Conservation (phyloP, 1,140 invertebrate species). For the Caenorhabditis latens region DNA sequence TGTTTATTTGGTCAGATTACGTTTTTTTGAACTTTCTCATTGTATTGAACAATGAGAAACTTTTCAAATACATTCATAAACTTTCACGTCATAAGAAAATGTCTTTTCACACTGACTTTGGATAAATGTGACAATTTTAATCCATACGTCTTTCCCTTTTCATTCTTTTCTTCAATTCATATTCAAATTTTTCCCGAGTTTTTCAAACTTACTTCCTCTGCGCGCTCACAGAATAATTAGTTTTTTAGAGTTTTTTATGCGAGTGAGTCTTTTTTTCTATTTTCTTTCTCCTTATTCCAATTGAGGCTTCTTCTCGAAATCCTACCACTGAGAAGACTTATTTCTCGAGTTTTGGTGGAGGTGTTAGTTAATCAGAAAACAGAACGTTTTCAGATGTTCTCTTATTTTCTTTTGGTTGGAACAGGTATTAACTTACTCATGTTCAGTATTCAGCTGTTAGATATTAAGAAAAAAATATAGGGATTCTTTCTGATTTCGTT, state of each 20-base stretch:
- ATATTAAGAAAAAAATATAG: not conserved
- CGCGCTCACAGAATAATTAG: no score
- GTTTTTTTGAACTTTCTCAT: no score
- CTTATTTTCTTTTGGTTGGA: not conserved
- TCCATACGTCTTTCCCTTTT: not conserved
- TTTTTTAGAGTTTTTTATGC: no score
- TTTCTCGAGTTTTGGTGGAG: no score
- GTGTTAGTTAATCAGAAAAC: not conserved
- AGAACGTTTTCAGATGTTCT: not conserved
- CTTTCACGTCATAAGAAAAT: no score
- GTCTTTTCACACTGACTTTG: not conserved
- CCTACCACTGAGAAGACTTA: not conserved
- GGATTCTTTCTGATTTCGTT: no score
- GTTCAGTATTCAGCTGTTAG: not conserved
- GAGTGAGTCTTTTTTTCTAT: no score
- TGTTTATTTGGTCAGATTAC: no score
- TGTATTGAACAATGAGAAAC: no score
- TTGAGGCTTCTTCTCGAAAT: not conserved
- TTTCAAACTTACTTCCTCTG: no score
- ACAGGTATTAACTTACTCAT: not conserved
- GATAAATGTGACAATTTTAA: conserved; percentile 28
- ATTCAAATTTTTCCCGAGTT: not conserved
- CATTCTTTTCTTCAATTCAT: not conserved
- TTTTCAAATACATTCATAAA: no score
- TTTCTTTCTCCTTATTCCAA: no score